Percentiles rank a stretch among this genome's conserved stretches.
Conservation (phyloP, 2,888 invertebrate species). For the Lycaena phlaeas region DNA sequence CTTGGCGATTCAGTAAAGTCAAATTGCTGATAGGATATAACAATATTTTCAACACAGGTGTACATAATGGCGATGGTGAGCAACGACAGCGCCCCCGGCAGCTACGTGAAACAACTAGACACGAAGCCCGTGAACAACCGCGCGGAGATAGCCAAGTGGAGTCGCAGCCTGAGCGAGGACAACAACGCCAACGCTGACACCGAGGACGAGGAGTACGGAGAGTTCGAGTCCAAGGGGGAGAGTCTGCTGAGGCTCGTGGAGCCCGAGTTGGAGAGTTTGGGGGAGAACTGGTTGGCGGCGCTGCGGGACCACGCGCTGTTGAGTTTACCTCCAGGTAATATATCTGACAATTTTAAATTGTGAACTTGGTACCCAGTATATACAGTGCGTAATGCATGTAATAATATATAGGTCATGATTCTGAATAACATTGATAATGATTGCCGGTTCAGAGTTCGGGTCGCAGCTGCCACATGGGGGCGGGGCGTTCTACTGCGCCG, state of each 20-base stretch:
- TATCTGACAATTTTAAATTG: too few relatives aligned
- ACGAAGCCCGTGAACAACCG: slow-evolving; percentile 53
- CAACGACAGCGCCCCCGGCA: slow-evolving; percentile 79
- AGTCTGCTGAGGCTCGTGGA: slow-evolving; percentile 92
- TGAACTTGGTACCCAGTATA: too few relatives aligned
- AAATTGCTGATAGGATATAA: too few relatives aligned
- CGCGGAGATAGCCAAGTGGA: slow-evolving; percentile 55
- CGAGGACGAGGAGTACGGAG: slow-evolving; percentile 77
- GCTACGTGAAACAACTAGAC: slow-evolving; percentile 65
- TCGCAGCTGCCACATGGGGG: slow-evolving; percentile 96
- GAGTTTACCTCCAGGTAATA: slow-evolving; percentile 87
- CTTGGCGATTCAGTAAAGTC: too few relatives aligned
- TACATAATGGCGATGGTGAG: slow-evolving; percentile 95
- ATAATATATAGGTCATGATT: too few relatives aligned
- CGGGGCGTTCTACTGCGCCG: slow-evolving; percentile 97
- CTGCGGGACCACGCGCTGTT: slow-evolving; percentile 95
- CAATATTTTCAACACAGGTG: too few relatives aligned
- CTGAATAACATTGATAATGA: too few relatives aligned
- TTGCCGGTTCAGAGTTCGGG: slow-evolving; percentile 87
- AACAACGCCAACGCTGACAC: slow-evolving; percentile 37
- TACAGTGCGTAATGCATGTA: too few relatives aligned
- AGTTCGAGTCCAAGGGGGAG: slow-evolving; percentile 84
- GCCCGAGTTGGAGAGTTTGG: slow-evolving; percentile 92
- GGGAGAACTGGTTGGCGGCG: slow-evolving; percentile 96
- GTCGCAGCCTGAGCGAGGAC: slow-evolving; percentile 42